A percentile compares a stretch with the other conserved stretches of the same genome.
phyloP scores from a whole-genome alignment of 2,797 vertebrate genomes.

The Parauchenoglanis punctatus region DNA sequence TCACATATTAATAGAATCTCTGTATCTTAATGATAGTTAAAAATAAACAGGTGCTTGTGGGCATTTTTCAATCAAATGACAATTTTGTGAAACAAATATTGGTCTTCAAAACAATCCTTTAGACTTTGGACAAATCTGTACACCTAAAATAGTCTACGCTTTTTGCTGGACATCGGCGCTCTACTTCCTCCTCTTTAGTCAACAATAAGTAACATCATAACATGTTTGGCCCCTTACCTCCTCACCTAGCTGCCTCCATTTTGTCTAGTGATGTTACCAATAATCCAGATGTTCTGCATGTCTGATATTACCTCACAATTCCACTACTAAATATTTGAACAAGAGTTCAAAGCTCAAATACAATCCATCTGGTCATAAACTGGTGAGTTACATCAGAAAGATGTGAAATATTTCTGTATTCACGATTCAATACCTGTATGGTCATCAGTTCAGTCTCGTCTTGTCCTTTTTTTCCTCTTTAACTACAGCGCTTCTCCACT shows the following conservation, averaged over 20 bases:
- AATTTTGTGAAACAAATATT: neutral
- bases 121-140: neutral
- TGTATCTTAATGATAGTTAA: neutral
- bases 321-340: neutral
- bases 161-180: neutral
- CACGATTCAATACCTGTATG: neutral
- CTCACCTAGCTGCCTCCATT: neutral
- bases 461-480: neutral
- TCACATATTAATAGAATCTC: neutral
- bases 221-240: neutral
- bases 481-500: neutral
- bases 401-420: neutral
- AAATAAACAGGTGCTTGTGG: neutral
- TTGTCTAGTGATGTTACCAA: neutral
- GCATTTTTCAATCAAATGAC: neutral
- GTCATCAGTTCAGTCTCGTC: slow-evolving; percentile 2
- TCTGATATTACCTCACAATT: neutral
- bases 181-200: neutral
- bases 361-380: neutral
- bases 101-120: neutral
- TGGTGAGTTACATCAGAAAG: neutral
- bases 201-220: neutral
- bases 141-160: neutral
- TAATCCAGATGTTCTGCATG: neutral
- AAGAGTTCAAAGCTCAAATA: neutral